These are phyloP conservation scores for Tenthredo livida DNA, from an alignment of 2,888 invertebrate species.

Conservation along the genomic window DNA sequence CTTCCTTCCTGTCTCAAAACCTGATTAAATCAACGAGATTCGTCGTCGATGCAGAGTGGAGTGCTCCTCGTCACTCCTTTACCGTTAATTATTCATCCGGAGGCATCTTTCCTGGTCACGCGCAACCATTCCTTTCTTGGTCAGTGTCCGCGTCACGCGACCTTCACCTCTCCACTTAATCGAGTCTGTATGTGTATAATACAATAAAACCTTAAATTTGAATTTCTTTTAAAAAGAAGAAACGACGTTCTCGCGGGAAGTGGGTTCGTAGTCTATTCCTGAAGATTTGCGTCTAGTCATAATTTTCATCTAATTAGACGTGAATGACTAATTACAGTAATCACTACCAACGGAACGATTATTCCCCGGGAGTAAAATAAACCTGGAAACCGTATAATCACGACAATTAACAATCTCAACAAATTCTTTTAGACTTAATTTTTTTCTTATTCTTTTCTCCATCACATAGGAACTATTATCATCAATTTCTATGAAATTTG, in stretches of 20 bases:
- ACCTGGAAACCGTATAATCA: background rate
- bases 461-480: background rate
- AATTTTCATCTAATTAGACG: background rate
- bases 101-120: slow-evolving; percentile 43
- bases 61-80: slow-evolving; percentile 36
- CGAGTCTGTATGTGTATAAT: background rate
- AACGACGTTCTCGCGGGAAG: background rate
- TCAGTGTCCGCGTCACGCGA: slow-evolving; percentile 44
- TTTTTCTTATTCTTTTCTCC: background rate
- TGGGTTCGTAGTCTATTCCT: background rate
- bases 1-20: background rate
- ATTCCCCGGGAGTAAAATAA: background rate
- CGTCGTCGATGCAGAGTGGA: background rate
- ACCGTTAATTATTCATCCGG: slow-evolving; percentile 45
- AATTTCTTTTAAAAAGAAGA: background rate
- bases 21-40: slow-evolving; percentile 13
- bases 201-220: slow-evolving; percentile 13
- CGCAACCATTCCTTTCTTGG: slow-evolving; percentile 48
- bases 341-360: background rate
- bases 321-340: background rate
- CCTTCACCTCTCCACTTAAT: slow-evolving; percentile 42
- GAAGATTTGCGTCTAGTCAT: background rate
- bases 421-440: background rate
- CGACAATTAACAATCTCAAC: background rate
- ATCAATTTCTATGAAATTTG: background rate